Evolutionary conservation across 1,140 invertebrate species (phyloP).

Genomic region (Mycetomoellerius zeteki): DNA sequence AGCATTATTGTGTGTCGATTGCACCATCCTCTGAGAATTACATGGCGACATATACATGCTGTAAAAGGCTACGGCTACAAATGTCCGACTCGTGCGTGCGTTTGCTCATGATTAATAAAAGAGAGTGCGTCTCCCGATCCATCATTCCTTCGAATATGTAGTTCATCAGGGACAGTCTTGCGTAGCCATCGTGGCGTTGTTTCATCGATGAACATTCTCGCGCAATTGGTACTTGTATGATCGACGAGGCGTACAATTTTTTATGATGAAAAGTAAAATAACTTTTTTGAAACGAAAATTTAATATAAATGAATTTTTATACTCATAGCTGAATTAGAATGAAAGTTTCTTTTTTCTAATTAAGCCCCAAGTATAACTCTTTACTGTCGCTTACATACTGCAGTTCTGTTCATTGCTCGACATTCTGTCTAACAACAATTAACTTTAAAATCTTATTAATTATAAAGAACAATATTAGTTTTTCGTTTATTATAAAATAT

Average conservation of each 20-base stretch:
- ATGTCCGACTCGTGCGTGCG: neutral
- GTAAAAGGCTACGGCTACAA: neutral
- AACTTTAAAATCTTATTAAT: neutral
- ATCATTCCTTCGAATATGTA: slow-evolving; percentile 73
- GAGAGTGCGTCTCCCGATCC: slow-evolving; percentile 72
- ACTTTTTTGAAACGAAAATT: neutral
- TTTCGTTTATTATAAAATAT: neutral
- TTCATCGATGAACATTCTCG: neutral
- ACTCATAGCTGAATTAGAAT: neutral
- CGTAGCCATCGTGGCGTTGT: neutral
- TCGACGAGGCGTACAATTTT: neutral
- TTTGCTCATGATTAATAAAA: slow-evolving; percentile 68
- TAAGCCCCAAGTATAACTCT: neutral
- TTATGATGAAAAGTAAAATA: neutral
- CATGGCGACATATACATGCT: neutral
- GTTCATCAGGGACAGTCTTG: slow-evolving; percentile 30
- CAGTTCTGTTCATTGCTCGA: neutral
- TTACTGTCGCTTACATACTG: neutral
- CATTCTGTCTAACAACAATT: neutral
- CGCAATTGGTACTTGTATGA: slow-evolving; percentile 29
- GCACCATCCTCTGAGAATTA: slow-evolving; percentile 34
- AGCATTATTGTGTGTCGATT: slow-evolving; percentile 16
- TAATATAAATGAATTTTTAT: neutral
- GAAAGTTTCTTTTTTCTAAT: neutral
- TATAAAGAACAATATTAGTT: neutral